Percentiles rank a stretch among this genome's conserved stretches.
Conservation (phyloP, 2,888 invertebrate genomes). For the Quadriops clusia region DNA sequence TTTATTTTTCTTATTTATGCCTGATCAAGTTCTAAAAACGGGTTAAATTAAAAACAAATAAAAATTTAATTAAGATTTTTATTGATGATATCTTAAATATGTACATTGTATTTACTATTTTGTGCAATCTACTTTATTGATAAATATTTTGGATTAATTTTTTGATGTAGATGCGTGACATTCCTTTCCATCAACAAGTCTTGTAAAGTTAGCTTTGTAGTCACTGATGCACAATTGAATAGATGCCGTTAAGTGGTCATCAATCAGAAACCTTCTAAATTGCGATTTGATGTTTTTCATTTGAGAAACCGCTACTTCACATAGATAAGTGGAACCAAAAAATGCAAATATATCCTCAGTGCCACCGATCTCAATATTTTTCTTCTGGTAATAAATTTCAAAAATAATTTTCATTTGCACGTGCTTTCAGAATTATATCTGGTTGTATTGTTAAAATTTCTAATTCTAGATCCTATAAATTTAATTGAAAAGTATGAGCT, state of each 20-base stretch:
- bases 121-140: no score
- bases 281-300: constrained; percentile 14
- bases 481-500: constrained; percentile 14
- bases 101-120: no score
- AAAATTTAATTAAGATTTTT: no score
- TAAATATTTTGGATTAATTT: no score
- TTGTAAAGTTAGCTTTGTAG: constrained; percentile 13
- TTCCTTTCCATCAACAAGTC: no score
- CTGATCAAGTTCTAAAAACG: no score
- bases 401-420: constrained; percentile 14
- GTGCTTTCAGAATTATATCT: constrained; percentile 14
- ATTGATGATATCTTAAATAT: no score
- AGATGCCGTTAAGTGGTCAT: constrained; percentile 13
- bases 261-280: constrained; percentile 13
- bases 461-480: constrained; percentile 13
- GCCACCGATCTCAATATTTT: constrained; percentile 14
- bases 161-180: no score
- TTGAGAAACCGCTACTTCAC: constrained; percentile 13
- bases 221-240: constrained; percentile 13
- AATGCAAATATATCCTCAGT: constrained; percentile 14
- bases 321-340: constrained; percentile 12
- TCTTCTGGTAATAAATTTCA: constrained; percentile 14
- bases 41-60: no score
- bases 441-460: constrained; percentile 14
- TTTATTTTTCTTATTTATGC: no score